phyloP scores from a whole-genome alignment of 2,888 invertebrate species.

The Drosophila macrospina region DNA sequence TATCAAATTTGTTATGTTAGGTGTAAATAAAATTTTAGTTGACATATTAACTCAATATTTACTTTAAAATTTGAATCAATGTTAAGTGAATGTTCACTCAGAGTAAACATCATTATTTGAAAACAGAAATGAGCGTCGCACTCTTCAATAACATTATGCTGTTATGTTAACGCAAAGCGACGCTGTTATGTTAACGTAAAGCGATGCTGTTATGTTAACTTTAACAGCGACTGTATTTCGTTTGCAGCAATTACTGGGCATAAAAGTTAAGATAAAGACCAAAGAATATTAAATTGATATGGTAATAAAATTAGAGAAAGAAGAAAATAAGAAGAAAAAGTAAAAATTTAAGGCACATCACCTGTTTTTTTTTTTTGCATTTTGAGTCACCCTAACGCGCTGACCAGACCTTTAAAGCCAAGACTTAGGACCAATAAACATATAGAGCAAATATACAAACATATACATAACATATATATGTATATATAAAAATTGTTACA shows the following conservation, averaged over 20 bases:
- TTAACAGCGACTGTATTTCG: background rate
- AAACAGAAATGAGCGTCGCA: too few species aligned
- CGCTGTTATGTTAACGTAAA: background rate
- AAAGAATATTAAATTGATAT: background rate
- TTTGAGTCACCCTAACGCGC: slow-evolving; percentile 37
- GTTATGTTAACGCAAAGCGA: background rate
- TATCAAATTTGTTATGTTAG: too few species aligned
- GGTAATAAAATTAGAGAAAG: background rate
- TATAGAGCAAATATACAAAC: slow-evolving; percentile 33
- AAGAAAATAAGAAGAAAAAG: background rate
- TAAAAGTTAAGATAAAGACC: background rate
- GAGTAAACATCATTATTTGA: too few species aligned
- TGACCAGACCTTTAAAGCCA: slow-evolving; percentile 24
- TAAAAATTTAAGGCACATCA: slow-evolving; percentile 39
- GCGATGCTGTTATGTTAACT: slow-evolving; percentile 5
- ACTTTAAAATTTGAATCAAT: too few species aligned
- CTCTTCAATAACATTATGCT: too few species aligned
- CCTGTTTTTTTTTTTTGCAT: slow-evolving; percentile 42
- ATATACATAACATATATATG: slow-evolving; percentile 27
- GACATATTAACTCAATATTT: too few species aligned
- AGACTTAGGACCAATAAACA: slow-evolving; percentile 40
- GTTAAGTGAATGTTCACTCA: too few species aligned
- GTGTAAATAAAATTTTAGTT: too few species aligned
- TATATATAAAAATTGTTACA: slow-evolving; percentile 10
- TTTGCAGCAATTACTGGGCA: slow-evolving; percentile 2